Evolutionary conservation across 2,797 vertebrate species (phyloP).

Genomic region (Squalus acanthias): DNA sequence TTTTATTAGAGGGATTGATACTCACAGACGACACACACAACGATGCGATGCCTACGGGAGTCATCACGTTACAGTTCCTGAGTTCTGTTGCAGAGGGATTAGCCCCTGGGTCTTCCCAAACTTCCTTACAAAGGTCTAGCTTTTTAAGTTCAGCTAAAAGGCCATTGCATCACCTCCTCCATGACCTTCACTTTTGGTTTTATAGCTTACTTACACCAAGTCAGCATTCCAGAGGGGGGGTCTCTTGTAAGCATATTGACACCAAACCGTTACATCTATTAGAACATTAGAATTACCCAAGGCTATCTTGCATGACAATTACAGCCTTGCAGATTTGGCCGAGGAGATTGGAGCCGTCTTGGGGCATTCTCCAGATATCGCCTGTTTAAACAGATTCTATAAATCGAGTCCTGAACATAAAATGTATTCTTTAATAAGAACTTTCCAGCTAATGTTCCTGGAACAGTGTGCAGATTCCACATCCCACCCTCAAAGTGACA

Average conservation of each 20-base stretch:
- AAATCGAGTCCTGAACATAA: neutral
- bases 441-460: neutral
- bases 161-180: neutral
- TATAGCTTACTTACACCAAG: neutral
- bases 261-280: neutral
- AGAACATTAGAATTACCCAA: neutral
- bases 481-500: neutral
- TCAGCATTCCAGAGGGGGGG: neutral
- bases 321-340: neutral
- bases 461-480: neutral
- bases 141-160: neutral
- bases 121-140: neutral
- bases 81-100: neutral
- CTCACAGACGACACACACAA: neutral
- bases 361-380: neutral
- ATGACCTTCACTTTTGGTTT: neutral
- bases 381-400: neutral
- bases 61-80: neutral
- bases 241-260: neutral
- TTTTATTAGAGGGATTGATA: neutral
- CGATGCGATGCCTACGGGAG: neutral
- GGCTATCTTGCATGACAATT: neutral
- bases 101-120: neutral
- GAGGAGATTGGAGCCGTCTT: neutral
- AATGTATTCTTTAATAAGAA: neutral